Evolutionary conservation across 1,140 invertebrate genomes (phyloP), one percentile per base, ranked within the genome.

Genomic region (Sarcophaga peregrina): DNA sequence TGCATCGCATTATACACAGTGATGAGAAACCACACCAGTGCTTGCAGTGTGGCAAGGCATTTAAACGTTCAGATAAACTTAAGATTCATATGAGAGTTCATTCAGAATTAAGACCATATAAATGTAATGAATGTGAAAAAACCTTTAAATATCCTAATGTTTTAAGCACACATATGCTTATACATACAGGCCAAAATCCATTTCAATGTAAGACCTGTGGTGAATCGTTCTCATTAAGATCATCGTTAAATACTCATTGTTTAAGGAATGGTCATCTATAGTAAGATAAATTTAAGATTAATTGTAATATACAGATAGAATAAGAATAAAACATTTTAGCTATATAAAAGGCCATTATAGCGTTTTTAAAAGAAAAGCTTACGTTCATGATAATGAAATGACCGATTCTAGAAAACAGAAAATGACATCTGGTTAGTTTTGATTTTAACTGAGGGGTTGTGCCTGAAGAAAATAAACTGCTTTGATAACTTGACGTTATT

Each of bases 201-300:
- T 52, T 25, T 78, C n/a, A 48, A 17, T 78, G 75, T 52, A 78
- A 52, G 50, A 78, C 75, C n/a, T 78, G 75, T 52, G 75, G 75
- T 5, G 75, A 50, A 25, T n/a, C 47, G 15, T 78, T 78, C 25
- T 78, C 75, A 5, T 52, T 78, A 20, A 52, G 75, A 13, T 50
- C 75, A 25, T 78, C 75, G 10, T 78, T 78, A 17, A 78, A 78
- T 78, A 78, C n/a, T 78, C 75, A 78, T 78, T 78, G 75, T 52
- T 50, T 78, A 52, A 78, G 48, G 11, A 52, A 78, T 78, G 75
- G 75, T 52, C 75, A 78, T 50, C n/a, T 52, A 8, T 50, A 78
- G 25, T 78, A n/a, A 48, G 17, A 8, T 68, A 9, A 9, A 68
- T 3, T 52, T 52, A 37, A 4, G 25, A 37, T 37, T 37, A 37